phyloP scores from a whole-genome alignment of 1,140 invertebrate species.

The Pseudomyrmex dendroicus region DNA sequence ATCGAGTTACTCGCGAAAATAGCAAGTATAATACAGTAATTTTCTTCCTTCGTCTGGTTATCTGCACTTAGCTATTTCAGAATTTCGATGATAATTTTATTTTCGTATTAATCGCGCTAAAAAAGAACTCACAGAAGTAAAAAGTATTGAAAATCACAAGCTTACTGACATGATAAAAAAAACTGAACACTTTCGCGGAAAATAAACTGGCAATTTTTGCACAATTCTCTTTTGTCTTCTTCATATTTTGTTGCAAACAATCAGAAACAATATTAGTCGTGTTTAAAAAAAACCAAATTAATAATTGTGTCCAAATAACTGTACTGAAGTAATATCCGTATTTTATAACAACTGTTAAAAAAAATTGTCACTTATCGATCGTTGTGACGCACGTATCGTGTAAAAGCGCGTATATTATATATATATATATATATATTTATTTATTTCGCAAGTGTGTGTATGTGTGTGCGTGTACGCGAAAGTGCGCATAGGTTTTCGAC shows the following conservation, averaged over 20 bases:
- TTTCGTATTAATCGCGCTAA: no score
- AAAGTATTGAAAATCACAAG: no score
- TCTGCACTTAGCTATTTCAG: background rate
- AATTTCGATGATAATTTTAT: background rate
- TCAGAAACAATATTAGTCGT: no score
- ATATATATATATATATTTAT: conserved; percentile 22
- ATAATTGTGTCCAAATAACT: background rate
- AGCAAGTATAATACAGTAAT: background rate
- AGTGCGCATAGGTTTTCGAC: background rate
- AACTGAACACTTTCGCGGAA: no score
- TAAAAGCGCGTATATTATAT: background rate
- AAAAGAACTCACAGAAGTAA: no score
- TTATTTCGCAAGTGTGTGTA: conserved; percentile 5
- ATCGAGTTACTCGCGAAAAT: conserved; percentile 21
- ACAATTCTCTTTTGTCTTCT: no score
- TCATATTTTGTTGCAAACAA: no score
- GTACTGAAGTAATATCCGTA: conserved; percentile 11
- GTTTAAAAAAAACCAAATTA: conserved; percentile 22
- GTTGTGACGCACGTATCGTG: conserved; percentile 4
- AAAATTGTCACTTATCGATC: conserved; percentile 44
- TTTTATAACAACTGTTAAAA: conserved; percentile 35
- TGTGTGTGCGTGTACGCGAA: background rate
- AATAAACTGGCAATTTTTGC: no score
- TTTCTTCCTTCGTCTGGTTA: background rate
- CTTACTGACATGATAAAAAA: no score